Conservation (phyloP, 2,797 vertebrate species). For the Acropternis orthonyx region DNA sequence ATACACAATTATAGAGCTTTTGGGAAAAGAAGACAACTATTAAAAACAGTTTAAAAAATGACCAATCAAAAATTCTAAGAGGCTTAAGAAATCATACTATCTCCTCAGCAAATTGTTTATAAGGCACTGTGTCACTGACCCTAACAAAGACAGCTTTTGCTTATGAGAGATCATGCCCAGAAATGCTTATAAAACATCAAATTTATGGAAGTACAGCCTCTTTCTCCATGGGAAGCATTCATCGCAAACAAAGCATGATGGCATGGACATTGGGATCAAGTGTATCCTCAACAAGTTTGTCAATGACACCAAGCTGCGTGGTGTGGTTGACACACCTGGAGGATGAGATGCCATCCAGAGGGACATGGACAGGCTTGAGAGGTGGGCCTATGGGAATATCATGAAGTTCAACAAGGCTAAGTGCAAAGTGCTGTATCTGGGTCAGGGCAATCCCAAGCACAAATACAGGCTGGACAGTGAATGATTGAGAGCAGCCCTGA, state of each 20-base stretch:
- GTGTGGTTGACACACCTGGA: background rate
- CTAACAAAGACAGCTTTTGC: background rate
- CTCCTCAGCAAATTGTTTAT: background rate
- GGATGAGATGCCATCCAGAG: background rate
- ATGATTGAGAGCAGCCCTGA: background rate
- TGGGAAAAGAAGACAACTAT: background rate
- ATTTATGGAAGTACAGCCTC: background rate
- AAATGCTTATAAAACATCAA: background rate
- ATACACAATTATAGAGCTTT: background rate
- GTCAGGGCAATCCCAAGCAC: background rate
- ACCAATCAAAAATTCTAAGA: background rate
- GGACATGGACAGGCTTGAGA: background rate
- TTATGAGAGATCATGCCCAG: background rate
- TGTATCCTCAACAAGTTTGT: background rate
- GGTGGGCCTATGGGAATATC: background rate
- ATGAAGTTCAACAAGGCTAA: background rate
- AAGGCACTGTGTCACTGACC: background rate
- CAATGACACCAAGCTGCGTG: background rate
- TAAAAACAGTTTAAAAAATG: background rate
- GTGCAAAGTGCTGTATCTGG: background rate
- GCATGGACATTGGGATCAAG: background rate
- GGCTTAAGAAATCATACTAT: background rate
- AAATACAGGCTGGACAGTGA: background rate
- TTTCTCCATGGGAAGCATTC: background rate
- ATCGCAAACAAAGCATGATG: background rate